Evolutionary conservation across 2,113 vertebrate species (phyloP), one percentile per base, ranked within the genome.

Genomic region (Gadus macrocephalus): DNA sequence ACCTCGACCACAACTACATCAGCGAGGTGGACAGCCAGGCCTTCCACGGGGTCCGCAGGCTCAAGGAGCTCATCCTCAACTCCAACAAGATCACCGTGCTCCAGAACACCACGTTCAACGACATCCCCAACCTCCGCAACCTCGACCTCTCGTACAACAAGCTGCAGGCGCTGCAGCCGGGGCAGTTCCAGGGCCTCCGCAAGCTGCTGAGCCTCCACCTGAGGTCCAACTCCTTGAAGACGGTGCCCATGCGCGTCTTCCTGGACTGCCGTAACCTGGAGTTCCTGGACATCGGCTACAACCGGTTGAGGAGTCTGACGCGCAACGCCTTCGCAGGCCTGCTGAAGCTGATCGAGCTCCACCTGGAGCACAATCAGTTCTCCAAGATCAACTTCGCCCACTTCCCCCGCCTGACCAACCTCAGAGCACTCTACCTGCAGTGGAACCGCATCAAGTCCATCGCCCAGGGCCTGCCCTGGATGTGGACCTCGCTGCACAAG

Each of bases 101-200:
- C 70, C 91, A 93, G 89, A 98, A 98, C 90, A 91, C 91, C 87
- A 98, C 97, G 0, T 99, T 99, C 83, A 95, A 97, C 22, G 91
- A 94, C 0, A 93, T 98, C 15, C 95, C 96, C 25, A 99, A 99
- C 87, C 89, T 99, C n/a, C 94, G 97, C 38, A 99, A 98, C 61
- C 91, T 99, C 79, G 97, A 99, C 85, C 93, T 99, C 12, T 98
- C 96, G 3, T 99, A 99, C 89, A 99, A 99, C 80, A 98, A 98
- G 76, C 83, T 99, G 80, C 95, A 98, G 87, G 86, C 89, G 3
- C 83, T 99, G 60, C 94, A 95, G 78, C 91, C 94, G 0, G 93
- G 93, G 79, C 97, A 98, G 84, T 98, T 99, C 75, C 90, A 93
- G 84, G 96, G 96, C 56, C 88, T 99, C 17, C 90, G 97, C 56